Conservation (phyloP, 37 sponge, comb jelly and placozoan species). For the Tethya wilhelma region DNA sequence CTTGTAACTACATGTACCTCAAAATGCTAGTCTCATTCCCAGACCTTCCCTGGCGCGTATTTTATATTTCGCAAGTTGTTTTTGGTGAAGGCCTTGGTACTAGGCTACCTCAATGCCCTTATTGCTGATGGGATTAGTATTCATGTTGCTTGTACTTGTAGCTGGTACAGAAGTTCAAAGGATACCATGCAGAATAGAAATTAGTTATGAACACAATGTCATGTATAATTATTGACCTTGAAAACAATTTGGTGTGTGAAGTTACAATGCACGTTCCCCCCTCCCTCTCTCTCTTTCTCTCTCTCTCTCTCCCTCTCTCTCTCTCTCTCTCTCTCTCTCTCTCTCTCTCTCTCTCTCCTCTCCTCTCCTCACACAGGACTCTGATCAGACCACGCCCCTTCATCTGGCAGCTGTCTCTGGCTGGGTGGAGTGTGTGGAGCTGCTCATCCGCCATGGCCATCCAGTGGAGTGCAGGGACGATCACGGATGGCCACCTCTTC, state of each 20-base stretch:
- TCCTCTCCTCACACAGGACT: slow-evolving; percentile 26
- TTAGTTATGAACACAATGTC: too few species aligned
- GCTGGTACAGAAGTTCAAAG: too few species aligned
- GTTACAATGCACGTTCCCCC: too few species aligned
- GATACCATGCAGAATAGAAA: background rate
- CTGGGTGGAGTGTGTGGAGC: slow-evolving; percentile 43
- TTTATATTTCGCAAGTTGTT: too few species aligned
- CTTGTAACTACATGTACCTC: background rate
- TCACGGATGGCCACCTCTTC: slow-evolving; percentile 64
- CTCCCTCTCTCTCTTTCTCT: background rate
- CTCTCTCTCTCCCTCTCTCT: background rate
- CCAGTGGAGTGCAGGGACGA: slow-evolving; percentile 54
- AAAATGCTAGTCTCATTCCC: too few species aligned
- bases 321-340: background rate
- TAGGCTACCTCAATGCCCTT: background rate
- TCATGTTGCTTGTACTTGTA: too few species aligned
- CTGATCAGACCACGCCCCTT: slow-evolving; percentile 14
- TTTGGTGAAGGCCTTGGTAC: too few species aligned
- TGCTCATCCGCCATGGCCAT: slow-evolving; percentile 50
- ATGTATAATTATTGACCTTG: too few species aligned
- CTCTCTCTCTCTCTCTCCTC: background rate
- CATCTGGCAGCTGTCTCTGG: slow-evolving; percentile 64
- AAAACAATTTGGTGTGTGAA: too few species aligned
- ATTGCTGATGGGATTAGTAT: too few species aligned
- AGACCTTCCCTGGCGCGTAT: too few species aligned